These are phyloP conservation scores for Heliconius ismenius DNA, from an alignment of 2,888 invertebrate genomes.

Conservation along the genomic window DNA sequence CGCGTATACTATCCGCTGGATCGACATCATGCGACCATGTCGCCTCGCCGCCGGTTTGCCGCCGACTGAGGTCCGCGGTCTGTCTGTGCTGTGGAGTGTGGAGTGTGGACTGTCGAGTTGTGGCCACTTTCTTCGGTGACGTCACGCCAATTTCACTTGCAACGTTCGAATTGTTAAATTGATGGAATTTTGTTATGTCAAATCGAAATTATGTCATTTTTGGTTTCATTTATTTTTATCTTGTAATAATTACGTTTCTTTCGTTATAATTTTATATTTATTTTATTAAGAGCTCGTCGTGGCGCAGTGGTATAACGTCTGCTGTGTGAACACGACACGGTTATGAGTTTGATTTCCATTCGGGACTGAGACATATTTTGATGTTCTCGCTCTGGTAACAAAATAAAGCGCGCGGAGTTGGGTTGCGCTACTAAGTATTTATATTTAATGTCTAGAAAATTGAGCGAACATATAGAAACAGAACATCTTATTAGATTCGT, in stretches of 20 bases:
- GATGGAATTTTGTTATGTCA: slow-evolving; percentile 40
- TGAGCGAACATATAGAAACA: not conserved
- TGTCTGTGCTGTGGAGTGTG: slow-evolving; percentile 12
- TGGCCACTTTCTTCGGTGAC: slow-evolving; percentile 56
- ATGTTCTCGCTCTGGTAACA: not conserved
- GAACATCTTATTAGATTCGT: no score
- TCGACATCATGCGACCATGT: slow-evolving; percentile 60
- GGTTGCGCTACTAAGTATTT: not conserved
- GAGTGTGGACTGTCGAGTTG: not conserved
- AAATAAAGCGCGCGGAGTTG: not conserved
- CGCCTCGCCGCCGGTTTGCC: slow-evolving; percentile 54
- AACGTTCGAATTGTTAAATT: slow-evolving; percentile 42
- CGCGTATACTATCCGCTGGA: slow-evolving; percentile 70
- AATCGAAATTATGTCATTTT: slow-evolving; percentile 7
- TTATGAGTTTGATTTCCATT: not conserved
- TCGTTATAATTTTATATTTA: not conserved
- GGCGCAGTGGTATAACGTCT: not conserved
- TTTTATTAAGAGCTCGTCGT: not conserved
- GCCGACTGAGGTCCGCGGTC: slow-evolving; percentile 50
- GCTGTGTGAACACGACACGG: not conserved
- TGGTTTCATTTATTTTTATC: not conserved
- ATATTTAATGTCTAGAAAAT: not conserved
- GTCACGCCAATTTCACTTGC: slow-evolving; percentile 55
- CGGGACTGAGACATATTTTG: not conserved
- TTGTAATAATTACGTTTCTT: not conserved